These are phyloP conservation scores for Cosmopolites sordidus DNA, from an alignment of 2,888 invertebrate genomes.

Conservation along the genomic window DNA sequence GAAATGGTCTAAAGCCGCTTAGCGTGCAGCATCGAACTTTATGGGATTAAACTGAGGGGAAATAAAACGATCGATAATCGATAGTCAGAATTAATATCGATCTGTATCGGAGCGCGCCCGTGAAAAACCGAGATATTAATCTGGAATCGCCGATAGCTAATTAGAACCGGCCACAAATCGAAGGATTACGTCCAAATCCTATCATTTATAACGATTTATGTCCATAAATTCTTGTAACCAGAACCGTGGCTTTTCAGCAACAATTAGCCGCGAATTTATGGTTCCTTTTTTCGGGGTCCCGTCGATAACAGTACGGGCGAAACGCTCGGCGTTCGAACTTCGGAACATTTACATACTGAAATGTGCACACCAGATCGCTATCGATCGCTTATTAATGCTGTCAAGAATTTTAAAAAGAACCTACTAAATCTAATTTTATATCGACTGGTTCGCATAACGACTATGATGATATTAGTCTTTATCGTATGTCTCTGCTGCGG, in stretches of 20 bases:
- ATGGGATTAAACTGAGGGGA: too few relatives aligned
- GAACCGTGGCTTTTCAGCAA: constrained; percentile 45
- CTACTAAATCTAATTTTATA: too few relatives aligned
- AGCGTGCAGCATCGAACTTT: too few relatives aligned
- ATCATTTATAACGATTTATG: constrained; percentile 46
- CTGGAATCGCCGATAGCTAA: constrained; percentile 39
- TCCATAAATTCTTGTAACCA: constrained; percentile 42
- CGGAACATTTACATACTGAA: too few relatives aligned
- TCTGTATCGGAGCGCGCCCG: constrained; percentile 38
- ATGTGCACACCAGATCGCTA: not conserved
- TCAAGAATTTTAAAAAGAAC: too few relatives aligned
- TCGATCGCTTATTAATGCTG: not conserved
- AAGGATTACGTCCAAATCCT: constrained; percentile 45
- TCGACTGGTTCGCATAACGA: too few relatives aligned
- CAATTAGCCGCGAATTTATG: constrained; percentile 48
- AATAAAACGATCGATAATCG: not conserved
- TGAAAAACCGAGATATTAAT: constrained; percentile 43
- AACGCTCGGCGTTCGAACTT: too few relatives aligned
- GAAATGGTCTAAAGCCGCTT: too few relatives aligned
- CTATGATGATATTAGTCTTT: too few relatives aligned
- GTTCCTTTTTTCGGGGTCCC: constrained; percentile 8
- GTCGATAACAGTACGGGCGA: not conserved
- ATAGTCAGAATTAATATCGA: constrained; percentile 26
- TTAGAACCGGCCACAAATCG: constrained; percentile 47
- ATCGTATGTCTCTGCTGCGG: too few relatives aligned